A percentile compares a stretch with the other conserved stretches of the same genome.
These are phyloP conservation scores for Mustela nigripes DNA, from an alignment of 2,113 vertebrate genomes.

Conservation along the genomic window DNA sequence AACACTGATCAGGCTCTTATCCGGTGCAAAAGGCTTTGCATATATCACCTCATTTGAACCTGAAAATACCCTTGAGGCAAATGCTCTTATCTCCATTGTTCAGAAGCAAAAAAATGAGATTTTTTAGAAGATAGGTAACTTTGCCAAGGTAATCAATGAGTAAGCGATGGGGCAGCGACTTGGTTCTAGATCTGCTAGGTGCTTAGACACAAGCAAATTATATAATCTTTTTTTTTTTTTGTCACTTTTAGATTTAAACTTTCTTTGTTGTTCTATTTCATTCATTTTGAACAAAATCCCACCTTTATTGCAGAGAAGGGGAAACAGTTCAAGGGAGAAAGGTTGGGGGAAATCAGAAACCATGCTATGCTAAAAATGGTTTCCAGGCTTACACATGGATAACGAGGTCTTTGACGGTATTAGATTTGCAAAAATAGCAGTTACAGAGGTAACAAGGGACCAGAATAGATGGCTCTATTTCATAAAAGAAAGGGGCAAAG, in stretches of 20 bases:
- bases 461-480: conserved; percentile 62
- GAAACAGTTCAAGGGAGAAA: background rate
- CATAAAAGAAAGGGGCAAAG: conserved; percentile 69
- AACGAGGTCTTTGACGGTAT: conserved; percentile 72
- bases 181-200: background rate
- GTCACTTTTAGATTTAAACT: conserved; percentile 39
- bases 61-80: background rate
- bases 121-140: background rate
- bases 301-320: background rate
- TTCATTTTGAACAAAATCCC: conserved; percentile 15
- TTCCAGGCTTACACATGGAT: conserved; percentile 40
- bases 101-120: background rate
- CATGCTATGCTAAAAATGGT: conserved; percentile 20
- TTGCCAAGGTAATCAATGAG: background rate
- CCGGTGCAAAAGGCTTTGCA: background rate
- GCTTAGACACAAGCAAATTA: background rate
- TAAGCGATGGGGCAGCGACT: background rate
- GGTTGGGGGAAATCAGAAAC: background rate
- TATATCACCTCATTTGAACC: background rate
- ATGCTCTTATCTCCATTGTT: background rate
- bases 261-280: conserved; percentile 42
- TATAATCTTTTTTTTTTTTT: background rate
- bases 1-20: background rate
- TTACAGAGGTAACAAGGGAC: conserved; percentile 73
- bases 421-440: conserved; percentile 75